Base-by-base conservation (phyloP, 2,113 vertebrate species). In the Ovis canadensis region DNA sequence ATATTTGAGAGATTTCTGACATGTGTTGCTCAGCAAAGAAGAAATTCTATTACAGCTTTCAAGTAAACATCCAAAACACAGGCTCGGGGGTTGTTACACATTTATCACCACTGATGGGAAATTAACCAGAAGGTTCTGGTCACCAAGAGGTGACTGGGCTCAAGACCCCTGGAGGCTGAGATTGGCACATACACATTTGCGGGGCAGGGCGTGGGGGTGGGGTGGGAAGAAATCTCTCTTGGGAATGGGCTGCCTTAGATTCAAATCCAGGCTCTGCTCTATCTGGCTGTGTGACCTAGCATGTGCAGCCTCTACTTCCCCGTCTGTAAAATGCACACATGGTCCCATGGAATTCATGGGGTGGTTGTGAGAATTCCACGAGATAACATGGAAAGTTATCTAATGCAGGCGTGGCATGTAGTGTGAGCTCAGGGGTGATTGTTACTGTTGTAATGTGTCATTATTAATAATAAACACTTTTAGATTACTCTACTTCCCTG, bases 61-160 rank as follows among this genome's bases (percentile, higher is more conserved):
- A 89, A 43, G 92, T 90, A 83, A 95, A 91, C 45, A 96, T n/a
- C n/a, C 59, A 29, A 88, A 94, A 82, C 85, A 74, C 33, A 96
- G 88, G 59, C 67, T 48, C 54, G 0, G 71, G 55, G 60, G 12
- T 6, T 36, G 60, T 82, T 54, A 59, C 95, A 64, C 59, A 67
- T 78, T 48, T 88, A 74, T 93, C 95, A 67, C 10, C 8, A 5
- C 15, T 50, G 17, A 27, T 27, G 92, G 59, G 57, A 95, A 84
- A 89, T 62, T 84, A 97, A 57, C 91, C 23, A 48, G 25, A 40
- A 96, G 19, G 27, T 9, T 88, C n/a, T 15, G 60, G 60, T 62
- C 60, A 62, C 60, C 60, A 31, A 27, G 82, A 81, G 36, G 48
- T 71, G 40, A 27, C 33, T 15, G 43, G 31, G 54, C 88, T 93